A percentile compares a stretch with the other conserved stretches of the same genome.
These are phyloP conservation scores for Conus canariensis DNA, from an alignment of 2,888 invertebrate species.

Conservation along the genomic window DNA sequence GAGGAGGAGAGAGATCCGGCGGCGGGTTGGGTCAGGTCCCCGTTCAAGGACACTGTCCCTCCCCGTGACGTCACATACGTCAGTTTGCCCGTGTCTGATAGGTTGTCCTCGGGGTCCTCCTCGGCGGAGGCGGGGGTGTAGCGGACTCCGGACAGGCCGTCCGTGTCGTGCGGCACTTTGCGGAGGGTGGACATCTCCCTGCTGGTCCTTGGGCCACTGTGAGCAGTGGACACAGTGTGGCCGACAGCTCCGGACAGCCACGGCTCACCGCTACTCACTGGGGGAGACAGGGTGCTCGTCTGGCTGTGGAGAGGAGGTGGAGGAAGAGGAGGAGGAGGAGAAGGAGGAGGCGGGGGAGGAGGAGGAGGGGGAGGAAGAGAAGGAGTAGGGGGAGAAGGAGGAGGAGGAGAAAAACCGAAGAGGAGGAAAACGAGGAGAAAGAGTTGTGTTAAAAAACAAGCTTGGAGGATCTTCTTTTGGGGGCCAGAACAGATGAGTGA, in stretches of 20 bases:
- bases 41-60: conserved; percentile 9
- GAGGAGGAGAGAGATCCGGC: background rate
- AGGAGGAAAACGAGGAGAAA: too few relatives aligned
- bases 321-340: background rate
- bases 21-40: background rate
- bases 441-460: too few relatives aligned
- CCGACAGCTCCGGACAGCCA: background rate
- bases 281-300: conserved; percentile 27
- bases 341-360: too few relatives aligned
- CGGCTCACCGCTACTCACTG: background rate
- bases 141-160: conserved; percentile 27
- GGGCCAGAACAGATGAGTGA: background rate
- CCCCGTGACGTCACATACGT: conserved; percentile 10
- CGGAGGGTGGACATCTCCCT: conserved; percentile 22
- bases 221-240: background rate
- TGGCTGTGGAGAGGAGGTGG: background rate
- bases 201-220: background rate
- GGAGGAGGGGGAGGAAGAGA: background rate
- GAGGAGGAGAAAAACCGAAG: too few relatives aligned
- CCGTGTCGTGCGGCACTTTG: conserved; percentile 7
- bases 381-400: background rate
- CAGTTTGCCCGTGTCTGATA: conserved; percentile 28
- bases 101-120: conserved; percentile 33
- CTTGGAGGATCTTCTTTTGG: background rate
- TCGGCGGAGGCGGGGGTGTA: conserved; percentile 40